phyloP scores from a whole-genome alignment of 2,797 vertebrate genomes.

The Liasis olivaceus region DNA sequence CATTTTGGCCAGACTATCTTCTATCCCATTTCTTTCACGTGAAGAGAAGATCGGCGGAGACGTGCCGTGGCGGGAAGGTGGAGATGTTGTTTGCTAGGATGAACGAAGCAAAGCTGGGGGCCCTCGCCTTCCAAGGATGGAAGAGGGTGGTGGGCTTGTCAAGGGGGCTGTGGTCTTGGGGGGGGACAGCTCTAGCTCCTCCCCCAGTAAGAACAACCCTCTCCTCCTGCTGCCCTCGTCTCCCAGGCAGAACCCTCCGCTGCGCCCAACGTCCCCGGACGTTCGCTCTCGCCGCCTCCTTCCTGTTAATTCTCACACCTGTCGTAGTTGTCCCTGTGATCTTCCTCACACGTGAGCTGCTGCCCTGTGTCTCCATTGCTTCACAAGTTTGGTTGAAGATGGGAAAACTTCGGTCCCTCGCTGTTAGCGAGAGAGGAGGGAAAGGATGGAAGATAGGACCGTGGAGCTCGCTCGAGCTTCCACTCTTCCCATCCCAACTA shows the following conservation, averaged over 20 bases:
- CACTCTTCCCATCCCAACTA: too few species aligned
- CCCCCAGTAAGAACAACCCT: not conserved
- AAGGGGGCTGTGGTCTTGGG: not conserved
- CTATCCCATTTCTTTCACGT: not conserved
- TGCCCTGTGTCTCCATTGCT: not conserved
- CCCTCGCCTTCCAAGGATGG: too few species aligned
- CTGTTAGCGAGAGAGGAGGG: too few species aligned
- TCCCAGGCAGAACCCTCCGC: not conserved
- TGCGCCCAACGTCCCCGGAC: too few species aligned
- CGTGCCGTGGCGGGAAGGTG: not conserved
- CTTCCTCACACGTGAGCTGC: too few species aligned
- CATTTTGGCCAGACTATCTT: not conserved
- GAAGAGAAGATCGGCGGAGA: not conserved
- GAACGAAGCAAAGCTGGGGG: not conserved
- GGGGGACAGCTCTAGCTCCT: not conserved
- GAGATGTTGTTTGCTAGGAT: not conserved
- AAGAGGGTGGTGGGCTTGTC: too few species aligned
- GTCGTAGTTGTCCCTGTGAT: not conserved
- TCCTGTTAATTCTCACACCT: too few species aligned
- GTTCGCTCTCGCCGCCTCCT: not conserved
- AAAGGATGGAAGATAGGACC: not conserved
- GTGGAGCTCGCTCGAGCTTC: not conserved
- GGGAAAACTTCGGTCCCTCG: not conserved
- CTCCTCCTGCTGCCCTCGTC: not conserved
- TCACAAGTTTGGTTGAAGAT: not conserved